Evolutionary conservation across 2,113 vertebrate species (phyloP).

Genomic region (Microcebus ravelobensis): DNA sequence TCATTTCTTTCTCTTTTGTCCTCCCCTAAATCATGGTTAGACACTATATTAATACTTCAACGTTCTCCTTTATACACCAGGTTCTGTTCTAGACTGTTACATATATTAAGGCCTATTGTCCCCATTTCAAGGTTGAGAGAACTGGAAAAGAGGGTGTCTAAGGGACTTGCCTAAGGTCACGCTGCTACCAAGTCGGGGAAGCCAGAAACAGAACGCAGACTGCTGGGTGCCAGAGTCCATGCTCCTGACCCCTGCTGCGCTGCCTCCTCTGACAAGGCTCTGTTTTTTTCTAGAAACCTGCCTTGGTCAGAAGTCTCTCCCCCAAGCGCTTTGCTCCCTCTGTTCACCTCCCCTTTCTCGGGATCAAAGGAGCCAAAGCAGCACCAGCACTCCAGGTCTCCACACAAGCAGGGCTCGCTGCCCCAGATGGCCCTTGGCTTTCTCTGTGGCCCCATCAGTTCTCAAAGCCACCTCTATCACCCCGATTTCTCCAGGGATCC

Average conservation of each 20-base stretch:
- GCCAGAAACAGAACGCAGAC: neutral
- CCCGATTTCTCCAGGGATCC: neutral
- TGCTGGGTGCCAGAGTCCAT: accelerated
- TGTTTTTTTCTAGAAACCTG: neutral
- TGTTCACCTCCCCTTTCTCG: neutral
- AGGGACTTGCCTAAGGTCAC: neutral
- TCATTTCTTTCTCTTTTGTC: neutral
- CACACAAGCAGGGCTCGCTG: accelerated
- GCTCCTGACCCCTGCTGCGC: neutral
- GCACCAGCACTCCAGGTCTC: neutral
- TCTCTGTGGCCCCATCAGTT: neutral
- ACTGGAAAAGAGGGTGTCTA: neutral
- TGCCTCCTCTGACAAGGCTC: accelerated
- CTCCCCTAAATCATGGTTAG: neutral
- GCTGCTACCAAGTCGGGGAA: neutral
- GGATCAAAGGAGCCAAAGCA: neutral
- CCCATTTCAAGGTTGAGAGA: neutral
- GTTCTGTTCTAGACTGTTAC: neutral
- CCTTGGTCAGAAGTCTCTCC: neutral
- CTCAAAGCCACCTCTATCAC: neutral
- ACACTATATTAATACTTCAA: neutral
- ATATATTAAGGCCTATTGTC: neutral
- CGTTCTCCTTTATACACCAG: neutral
- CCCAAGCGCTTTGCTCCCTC: neutral
- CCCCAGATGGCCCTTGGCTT: neutral